Evolutionary conservation across 2,113 vertebrate species (phyloP).

Genomic region (Nettapus auritus): DNA sequence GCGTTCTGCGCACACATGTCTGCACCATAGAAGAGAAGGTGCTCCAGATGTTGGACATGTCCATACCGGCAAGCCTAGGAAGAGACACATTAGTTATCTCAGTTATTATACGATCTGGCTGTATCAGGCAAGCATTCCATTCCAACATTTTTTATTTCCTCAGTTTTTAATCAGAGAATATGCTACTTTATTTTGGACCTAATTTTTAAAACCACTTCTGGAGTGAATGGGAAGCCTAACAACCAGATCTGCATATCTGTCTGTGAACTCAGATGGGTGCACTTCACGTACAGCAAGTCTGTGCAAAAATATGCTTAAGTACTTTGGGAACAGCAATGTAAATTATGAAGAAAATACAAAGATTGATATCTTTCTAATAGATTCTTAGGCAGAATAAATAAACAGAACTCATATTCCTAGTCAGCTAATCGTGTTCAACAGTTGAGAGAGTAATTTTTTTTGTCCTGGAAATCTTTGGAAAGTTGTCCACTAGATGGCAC

Average conservation of each 20-base stretch:
- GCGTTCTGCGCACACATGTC: constrained; percentile 88
- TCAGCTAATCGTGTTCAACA: neutral
- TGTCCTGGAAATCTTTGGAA: neutral
- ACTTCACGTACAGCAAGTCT: neutral
- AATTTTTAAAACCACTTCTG: neutral
- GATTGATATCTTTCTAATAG: neutral
- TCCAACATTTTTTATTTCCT: neutral
- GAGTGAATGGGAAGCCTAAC: neutral
- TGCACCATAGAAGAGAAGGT: constrained; percentile 87
- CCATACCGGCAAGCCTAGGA: constrained; percentile 84
- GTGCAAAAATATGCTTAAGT: neutral
- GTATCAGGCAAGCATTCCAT: neutral
- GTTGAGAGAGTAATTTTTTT: accelerated
- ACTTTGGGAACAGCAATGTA: neutral
- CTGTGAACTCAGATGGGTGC: accelerated
- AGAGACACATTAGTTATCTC: neutral
- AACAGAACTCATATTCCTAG: neutral
- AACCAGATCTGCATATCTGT: too few relatives aligned
- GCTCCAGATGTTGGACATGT: constrained; percentile 86
- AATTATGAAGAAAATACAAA: neutral
- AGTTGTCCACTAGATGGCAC: constrained; percentile 47
- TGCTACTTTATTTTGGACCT: neutral
- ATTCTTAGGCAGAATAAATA: neutral
- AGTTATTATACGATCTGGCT: neutral
- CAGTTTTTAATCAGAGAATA: neutral